Base-by-base conservation (phyloP, 2,797 vertebrate genomes). In the Mionectes olivaceus region DNA sequence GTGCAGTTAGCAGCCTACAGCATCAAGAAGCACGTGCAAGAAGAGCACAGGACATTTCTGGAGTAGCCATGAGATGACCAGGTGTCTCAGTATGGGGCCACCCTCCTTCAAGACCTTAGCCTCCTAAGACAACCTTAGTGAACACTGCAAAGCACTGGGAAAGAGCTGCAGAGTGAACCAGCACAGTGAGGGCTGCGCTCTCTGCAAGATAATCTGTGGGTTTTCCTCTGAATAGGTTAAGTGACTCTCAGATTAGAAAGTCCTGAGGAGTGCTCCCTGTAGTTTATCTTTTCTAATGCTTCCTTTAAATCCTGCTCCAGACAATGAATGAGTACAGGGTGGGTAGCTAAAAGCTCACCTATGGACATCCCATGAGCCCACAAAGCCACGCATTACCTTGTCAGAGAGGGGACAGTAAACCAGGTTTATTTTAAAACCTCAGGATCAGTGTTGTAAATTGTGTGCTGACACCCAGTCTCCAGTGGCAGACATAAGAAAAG, bases 211-310 rank as follows among this genome's bases (percentile, higher is more conserved):
- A 60, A 87, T 92, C 83, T 68, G 39, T 67, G 37, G 1, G 2
- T 59, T 77, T 81, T 65, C 60, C 81, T 81, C 44, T 0, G 1
- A 44, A 37, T 37, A 82, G 68, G 64, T 77, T 61, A 84, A 86
- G 63, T 43, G 70, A 74, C 23, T 93, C 55, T 79, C 69, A 49
- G 65, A 63, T 67, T 63, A 86, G 37, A 81, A 86, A 64, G 64
- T 61, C 49, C 73, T 84, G 67, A 91, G 71, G 47, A 74, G 23
- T 68, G 59, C 24, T 94, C 44, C 44, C 59, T 71, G n/a, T 47
- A 84, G 55, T 59, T 88, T 64, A 39, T 82, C 67, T 93, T 86
- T 67, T 32, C 50, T 86, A 89, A 75, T 13, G 19, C 28, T 83
- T 90, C 64, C 87, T 61, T 69, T 83, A 77, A 25, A 77, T 73